Percentiles rank a stretch among this genome's conserved stretches.
Evolutionary conservation across 2,113 vertebrate species (phyloP).

Genomic region (Trematocara unimaculatum): DNA sequence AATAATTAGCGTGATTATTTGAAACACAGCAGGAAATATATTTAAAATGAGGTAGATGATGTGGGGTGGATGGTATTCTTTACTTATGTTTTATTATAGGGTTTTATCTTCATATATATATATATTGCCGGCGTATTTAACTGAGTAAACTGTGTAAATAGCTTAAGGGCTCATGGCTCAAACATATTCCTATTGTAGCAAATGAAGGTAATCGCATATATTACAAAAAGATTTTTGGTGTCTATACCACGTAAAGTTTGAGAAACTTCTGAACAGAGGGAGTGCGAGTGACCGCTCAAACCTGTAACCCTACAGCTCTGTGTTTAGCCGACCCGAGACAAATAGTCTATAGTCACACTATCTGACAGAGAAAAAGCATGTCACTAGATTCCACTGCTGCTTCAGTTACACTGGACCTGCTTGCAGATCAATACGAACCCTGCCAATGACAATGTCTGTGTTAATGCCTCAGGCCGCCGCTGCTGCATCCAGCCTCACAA

Average conservation of each 20-base stretch:
- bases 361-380: conserved; percentile 33
- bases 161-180: neutral
- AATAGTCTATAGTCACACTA: conserved; percentile 34
- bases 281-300: neutral
- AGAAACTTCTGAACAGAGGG: neutral
- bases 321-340: conserved; percentile 22
- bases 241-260: neutral
- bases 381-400: conserved; percentile 18
- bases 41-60: neutral
- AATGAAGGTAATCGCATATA: neutral
- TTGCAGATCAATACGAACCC: conserved; percentile 46
- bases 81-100: neutral
- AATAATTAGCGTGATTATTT: neutral
- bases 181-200: neutral
- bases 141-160: neutral
- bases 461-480: conserved; percentile 20
- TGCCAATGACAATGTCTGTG: conserved; percentile 51
- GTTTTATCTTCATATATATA: neutral
- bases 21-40: neutral
- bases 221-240: neutral
- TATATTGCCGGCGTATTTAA: neutral
- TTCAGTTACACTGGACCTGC: conserved; percentile 42
- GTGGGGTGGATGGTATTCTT: neutral
- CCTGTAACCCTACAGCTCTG: neutral
- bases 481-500: conserved; percentile 12